Evolutionary conservation across 2,113 vertebrate genomes (phyloP), one percentile per base, ranked within the genome.

Genomic region (Copsychus sechellarum): DNA sequence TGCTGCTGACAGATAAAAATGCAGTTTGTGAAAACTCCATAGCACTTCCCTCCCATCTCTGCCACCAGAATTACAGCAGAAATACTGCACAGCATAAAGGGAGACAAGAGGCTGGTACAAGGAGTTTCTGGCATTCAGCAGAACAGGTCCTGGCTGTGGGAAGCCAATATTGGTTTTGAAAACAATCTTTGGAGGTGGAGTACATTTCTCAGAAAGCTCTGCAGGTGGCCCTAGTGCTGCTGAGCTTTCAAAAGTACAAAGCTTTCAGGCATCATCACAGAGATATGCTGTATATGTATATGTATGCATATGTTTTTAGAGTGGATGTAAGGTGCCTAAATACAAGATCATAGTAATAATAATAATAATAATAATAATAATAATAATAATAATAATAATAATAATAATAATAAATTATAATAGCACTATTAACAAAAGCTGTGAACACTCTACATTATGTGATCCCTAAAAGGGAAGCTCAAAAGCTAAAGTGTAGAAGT

Each of bases 141-240:
- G 86, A 91, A 57, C 77, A 83, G 54, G 64, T 47, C 23, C 34
- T 87, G 65, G 33, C 26, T 85, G 66, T 34, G 71, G 45, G 45
- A 92, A 91, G 45, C 29, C 11, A 36, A n/a, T 36, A 61, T 1
- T 53, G 42, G 36, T 87, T 92, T 95, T 72, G 57, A 73, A 91
- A 94, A 76, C 45, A 50, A 20, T 38, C 58, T 94, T 87, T 92
- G 87, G 66, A 90, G 70, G 53, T 33, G 50, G 34, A 3, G 14
- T n/a, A 58, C 13, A 19, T 73, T 87, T 87, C 91, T 85, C 85
- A 76, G 86, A 66, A 90, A 93, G 67, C 66, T 95, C 80, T 96
- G 84, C 91, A 95, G 87, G 78, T 93, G 91, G 74, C 92, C 78
- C 81, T 90, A 92, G 78, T 0, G 0, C 48, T 66, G 90, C 48